A percentile compares a stretch with the other conserved stretches of the same genome.
Conservation (phyloP, 2,113 vertebrate species). For the Notothenia coriiceps region DNA sequence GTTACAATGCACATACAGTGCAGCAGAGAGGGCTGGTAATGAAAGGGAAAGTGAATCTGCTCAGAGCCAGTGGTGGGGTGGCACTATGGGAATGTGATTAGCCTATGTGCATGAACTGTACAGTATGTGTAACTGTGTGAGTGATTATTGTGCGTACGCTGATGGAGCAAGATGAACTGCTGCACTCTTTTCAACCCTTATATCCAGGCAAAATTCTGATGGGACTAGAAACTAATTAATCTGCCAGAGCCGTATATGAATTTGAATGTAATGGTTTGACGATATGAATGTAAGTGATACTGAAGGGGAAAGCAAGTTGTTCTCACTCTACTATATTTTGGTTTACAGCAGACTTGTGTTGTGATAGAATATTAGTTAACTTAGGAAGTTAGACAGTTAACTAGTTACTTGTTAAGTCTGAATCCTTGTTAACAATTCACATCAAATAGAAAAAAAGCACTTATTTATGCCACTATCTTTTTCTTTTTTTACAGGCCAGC, state of each 20-base stretch:
- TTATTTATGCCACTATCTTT: neutral
- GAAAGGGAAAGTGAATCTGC: constrained; percentile 16
- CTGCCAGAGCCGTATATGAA: constrained; percentile 1
- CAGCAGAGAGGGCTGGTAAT: constrained; percentile 46
- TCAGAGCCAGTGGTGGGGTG: constrained; percentile 7
- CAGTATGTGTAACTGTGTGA: neutral
- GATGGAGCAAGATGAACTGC: constrained; percentile 1
- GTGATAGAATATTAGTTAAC: neutral
- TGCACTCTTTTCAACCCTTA: neutral
- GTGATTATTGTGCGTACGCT: neutral
- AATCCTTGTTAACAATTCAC: too few species aligned
- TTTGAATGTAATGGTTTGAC: neutral
- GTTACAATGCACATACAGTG: constrained; percentile 48
- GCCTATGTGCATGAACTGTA: neutral
- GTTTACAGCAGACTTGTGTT: neutral
- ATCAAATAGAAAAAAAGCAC: too few species aligned
- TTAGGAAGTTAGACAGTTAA: neutral
- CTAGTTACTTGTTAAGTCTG: neutral
- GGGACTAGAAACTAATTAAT: constrained; percentile 5
- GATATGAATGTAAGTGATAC: neutral
- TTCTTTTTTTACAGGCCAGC: constrained; percentile 86
- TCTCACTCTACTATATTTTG: neutral
- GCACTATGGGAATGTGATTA: constrained; percentile 21
- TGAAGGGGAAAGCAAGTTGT: neutral
- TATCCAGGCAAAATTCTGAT: neutral